Base-by-base conservation (phyloP, 2,797 vertebrate species). In the Schizothorax lantsangensis region DNA sequence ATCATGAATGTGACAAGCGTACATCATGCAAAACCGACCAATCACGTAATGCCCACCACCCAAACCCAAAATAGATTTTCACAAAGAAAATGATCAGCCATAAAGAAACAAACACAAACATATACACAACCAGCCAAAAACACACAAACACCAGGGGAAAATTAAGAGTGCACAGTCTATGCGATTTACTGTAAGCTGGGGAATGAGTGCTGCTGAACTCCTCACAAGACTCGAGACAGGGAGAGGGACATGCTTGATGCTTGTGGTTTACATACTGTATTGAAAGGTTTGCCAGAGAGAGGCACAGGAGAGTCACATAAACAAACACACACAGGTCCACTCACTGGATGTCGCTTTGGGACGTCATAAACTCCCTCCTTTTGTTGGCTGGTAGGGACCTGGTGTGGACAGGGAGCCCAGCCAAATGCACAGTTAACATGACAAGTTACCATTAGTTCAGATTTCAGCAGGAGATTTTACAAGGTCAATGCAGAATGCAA, bases 341-440 rank as follows among this genome's bases (percentile, higher is more conserved):
- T 99, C 98, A 99, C 97, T 97, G 97, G 98, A 96, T 98, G 98
- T 95, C 97, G 97, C 97, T 99, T 99, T 96, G 98, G 98, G 96
- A 99, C 98, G 93, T 99, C 98, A 97, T 99, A 99, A 96, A 99
- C 97, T 95, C 98, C 98, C 96, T 99, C 98, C 94, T 99, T 99
- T 97, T 99, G 98, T 95, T 99, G 98, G 97, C 97, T 99, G 96
- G 97, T 99, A 92, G 98, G 98, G 95, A 99, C 98, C 98, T 99
- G 91, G 88, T 90, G 87, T 75, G 94, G 93, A 93, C 92, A 91
- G 88, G 88, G 78, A 89, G 89, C 87, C 90, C 89, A 88, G 88
- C 92, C 95, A 91, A 92, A 92, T 90, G 89, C 91, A 93, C 92
- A 93, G 93, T 81, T 91, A 93, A 90, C 91, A 93, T 85, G 84